phyloP scores from a whole-genome alignment of 2,888 invertebrate species.

The Falcaria lacertinaria region DNA sequence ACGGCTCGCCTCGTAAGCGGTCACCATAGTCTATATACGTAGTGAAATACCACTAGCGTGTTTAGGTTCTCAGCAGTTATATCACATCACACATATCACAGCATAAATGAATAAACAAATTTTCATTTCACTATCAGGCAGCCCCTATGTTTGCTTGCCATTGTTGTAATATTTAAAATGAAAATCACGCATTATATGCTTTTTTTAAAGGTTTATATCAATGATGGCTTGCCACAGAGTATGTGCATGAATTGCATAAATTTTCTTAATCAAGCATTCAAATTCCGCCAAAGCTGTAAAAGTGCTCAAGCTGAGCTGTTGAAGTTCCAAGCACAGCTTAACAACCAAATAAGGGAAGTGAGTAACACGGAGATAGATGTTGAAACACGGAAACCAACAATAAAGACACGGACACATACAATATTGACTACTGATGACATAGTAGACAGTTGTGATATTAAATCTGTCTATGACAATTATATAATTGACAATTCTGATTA shows the following conservation, averaged over 20 bases:
- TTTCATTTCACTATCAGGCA: no score
- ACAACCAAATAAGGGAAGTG: slow-evolving; percentile 2
- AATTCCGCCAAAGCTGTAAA: slow-evolving; percentile 41
- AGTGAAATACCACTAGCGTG: no score
- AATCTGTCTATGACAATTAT: not conserved
- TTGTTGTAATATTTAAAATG: no score
- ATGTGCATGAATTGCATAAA: slow-evolving; percentile 35
- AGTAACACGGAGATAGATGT: not conserved
- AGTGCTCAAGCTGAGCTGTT: slow-evolving; percentile 26
- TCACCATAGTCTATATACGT: no score
- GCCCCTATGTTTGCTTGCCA: no score
- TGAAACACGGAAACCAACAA: no score
- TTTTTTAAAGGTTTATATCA: slow-evolving; percentile 27
- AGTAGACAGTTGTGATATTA: not conserved
- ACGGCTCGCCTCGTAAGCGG: no score
- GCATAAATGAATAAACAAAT: no score
- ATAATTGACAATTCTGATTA: slow-evolving; percentile 1
- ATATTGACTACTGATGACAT: not conserved
- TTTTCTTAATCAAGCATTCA: slow-evolving; percentile 21
- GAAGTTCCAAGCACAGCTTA: slow-evolving; percentile 6
- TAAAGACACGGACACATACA: not conserved
- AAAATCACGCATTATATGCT: not conserved
- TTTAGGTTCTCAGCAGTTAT: no score
- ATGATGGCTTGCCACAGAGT: slow-evolving; percentile 44
- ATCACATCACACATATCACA: no score